These are phyloP conservation scores for Heliothis virescens DNA, from an alignment of 1,140 invertebrate genomes.

Conservation along the genomic window DNA sequence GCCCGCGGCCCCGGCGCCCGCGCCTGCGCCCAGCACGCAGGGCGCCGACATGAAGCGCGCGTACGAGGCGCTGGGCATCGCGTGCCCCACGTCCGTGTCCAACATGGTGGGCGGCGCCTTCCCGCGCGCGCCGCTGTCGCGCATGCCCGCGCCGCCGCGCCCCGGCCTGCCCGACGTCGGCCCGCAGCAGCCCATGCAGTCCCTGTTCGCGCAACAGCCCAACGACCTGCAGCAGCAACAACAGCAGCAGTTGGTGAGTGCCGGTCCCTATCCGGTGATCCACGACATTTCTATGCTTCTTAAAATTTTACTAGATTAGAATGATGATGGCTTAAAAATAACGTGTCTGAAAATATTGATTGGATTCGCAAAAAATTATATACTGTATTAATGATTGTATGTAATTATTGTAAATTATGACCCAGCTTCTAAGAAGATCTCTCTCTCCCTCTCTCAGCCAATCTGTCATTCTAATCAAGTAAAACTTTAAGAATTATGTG, in stretches of 20 bases:
- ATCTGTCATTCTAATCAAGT: too few species aligned
- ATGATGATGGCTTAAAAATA: too few species aligned
- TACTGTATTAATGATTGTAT: too few species aligned
- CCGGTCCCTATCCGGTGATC: background rate
- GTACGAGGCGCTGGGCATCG: slow-evolving; percentile 93
- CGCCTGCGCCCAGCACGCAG: slow-evolving; percentile 47
- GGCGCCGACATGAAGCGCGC: slow-evolving; percentile 91
- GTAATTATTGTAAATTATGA: too few species aligned
- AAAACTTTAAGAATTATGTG: too few species aligned
- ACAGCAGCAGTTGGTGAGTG: slow-evolving; percentile 67
- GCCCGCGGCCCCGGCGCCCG: slow-evolving; percentile 53
- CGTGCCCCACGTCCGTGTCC: slow-evolving; percentile 87
- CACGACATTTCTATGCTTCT: too few species aligned
- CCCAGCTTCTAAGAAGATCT: too few species aligned
- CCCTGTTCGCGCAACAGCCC: slow-evolving; percentile 71
- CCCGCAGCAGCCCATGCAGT: slow-evolving; percentile 71
- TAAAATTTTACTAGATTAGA: too few species aligned
- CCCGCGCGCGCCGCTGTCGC: slow-evolving; percentile 82
- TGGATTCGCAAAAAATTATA: too few species aligned
- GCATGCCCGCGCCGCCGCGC: slow-evolving; percentile 81
- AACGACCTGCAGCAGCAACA: slow-evolving; percentile 75
- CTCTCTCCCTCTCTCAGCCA: too few species aligned
- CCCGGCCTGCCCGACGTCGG: slow-evolving; percentile 71
- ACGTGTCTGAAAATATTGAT: too few species aligned
- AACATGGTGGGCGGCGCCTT: slow-evolving; percentile 76